Conservation (phyloP, 2,113 vertebrate genomes). For the Gambusia affinis region DNA sequence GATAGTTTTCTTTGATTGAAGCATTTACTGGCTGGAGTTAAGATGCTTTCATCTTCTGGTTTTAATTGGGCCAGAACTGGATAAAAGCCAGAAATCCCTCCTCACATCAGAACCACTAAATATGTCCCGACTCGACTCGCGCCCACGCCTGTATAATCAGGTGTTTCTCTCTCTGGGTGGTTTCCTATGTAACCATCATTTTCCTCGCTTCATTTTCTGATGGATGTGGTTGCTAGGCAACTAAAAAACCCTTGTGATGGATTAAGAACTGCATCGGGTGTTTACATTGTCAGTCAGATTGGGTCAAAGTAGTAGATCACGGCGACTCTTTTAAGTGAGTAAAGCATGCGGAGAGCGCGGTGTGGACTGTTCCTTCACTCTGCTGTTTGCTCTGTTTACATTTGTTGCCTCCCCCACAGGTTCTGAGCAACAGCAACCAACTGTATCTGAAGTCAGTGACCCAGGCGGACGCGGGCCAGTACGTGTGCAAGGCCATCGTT, state of each 20-base stretch:
- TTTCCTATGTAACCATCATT: constrained; percentile 39
- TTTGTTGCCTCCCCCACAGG: constrained; percentile 76
- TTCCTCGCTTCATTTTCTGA: constrained; percentile 36
- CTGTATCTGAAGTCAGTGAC: constrained; percentile 90
- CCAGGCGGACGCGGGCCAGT: constrained; percentile 92
- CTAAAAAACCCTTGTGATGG: constrained; percentile 42
- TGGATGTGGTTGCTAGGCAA: constrained; percentile 59
- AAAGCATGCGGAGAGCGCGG: not conserved
- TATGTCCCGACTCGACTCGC: not conserved
- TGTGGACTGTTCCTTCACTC: constrained; percentile 26
- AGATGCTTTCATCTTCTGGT: too few species aligned
- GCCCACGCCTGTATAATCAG: constrained; percentile 26
- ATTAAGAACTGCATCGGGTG: constrained; percentile 33
- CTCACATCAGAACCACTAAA: constrained; percentile 8
- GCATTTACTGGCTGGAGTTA: not conserved
- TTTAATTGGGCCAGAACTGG: not conserved
- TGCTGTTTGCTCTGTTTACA: constrained; percentile 51
- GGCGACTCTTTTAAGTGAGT: not conserved
- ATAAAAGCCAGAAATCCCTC: not conserved
- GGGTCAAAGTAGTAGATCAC: constrained; percentile 14
- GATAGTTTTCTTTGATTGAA: not conserved
- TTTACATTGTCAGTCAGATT: constrained; percentile 31
- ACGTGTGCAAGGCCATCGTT: constrained; percentile 95
- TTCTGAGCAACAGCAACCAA: constrained; percentile 96
- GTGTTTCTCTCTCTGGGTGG: constrained; percentile 26